phyloP scores from a whole-genome alignment of 2,797 vertebrate species.

The Macrochelys suwanniensis region DNA sequence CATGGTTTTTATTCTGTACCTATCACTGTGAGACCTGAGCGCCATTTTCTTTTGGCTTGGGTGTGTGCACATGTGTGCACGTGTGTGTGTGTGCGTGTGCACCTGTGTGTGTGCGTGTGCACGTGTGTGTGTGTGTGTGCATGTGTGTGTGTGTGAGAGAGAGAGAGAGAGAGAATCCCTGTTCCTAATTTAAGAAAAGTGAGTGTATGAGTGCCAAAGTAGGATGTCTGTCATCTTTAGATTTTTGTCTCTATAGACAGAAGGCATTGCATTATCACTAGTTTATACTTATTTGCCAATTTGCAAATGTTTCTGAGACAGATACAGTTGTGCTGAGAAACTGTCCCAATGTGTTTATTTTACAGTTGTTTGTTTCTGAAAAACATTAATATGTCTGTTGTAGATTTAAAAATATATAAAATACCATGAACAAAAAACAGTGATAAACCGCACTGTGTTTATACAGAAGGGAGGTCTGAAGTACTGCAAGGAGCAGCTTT shows the following conservation, averaged over 20 bases:
- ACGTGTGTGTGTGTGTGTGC: no score
- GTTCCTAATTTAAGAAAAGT: background rate
- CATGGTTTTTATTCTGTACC: background rate
- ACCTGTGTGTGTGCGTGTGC: no score
- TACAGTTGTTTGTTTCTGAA: background rate
- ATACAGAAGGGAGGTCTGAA: background rate
- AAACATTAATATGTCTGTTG: background rate
- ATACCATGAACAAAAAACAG: fast-evolving
- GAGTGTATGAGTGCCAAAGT: background rate
- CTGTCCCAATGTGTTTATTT: background rate
- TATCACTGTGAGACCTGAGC: background rate
- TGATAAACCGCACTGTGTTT: fast-evolving
- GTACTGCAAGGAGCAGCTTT: background rate
- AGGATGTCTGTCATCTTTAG: background rate
- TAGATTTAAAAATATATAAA: background rate
- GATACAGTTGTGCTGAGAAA: background rate
- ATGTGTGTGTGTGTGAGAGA: no score
- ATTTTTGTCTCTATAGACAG: background rate
- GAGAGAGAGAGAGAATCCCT: no score
- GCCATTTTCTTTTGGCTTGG: background rate
- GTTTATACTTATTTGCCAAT: background rate
- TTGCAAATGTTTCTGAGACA: background rate
- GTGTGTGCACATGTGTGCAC: background rate
- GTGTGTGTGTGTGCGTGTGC: no score
- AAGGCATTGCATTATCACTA: background rate